These are phyloP conservation scores for Gnathochromis pfefferi DNA, from an alignment of 2,113 vertebrate species.

Conservation along the genomic window DNA sequence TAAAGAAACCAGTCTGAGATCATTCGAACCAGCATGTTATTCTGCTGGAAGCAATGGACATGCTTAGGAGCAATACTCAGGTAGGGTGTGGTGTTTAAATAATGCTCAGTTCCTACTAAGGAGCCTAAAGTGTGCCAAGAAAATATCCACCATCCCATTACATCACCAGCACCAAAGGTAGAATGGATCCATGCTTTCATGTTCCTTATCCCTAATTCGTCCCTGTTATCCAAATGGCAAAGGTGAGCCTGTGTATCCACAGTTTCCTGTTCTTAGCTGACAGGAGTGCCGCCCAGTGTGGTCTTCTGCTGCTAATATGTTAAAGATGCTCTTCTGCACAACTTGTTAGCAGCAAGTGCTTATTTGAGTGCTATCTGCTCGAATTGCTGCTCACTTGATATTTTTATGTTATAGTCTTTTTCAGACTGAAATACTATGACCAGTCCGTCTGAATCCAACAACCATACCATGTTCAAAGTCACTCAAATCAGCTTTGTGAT, in stretches of 20 bases:
- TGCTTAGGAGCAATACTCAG: not conserved
- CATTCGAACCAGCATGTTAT: not conserved
- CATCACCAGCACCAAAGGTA: not conserved
- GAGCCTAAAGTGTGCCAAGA: not conserved
- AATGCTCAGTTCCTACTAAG: not conserved
- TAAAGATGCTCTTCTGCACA: not conserved
- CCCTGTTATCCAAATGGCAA: not conserved
- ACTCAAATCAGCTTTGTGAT: not conserved
- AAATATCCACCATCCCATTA: not conserved
- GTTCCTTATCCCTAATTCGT: not conserved
- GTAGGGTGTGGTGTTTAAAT: not conserved
- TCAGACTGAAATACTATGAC: not conserved
- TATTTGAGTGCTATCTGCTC: not conserved
- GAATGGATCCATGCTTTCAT: not conserved
- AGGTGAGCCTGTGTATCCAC: not conserved
- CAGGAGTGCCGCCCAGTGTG: not conserved
- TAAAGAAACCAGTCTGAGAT: not conserved
- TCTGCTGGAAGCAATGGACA: not conserved
- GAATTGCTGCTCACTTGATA: not conserved
- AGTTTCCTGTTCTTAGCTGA: not conserved
- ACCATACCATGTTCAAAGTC: not conserved
- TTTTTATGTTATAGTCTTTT: not conserved
- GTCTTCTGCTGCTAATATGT: not conserved
- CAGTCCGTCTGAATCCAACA: not conserved
- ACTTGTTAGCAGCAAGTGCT: not conserved